Evolutionary conservation across 2,113 vertebrate genomes (phyloP).

Genomic region (Ictidomys tridecemlineatus): DNA sequence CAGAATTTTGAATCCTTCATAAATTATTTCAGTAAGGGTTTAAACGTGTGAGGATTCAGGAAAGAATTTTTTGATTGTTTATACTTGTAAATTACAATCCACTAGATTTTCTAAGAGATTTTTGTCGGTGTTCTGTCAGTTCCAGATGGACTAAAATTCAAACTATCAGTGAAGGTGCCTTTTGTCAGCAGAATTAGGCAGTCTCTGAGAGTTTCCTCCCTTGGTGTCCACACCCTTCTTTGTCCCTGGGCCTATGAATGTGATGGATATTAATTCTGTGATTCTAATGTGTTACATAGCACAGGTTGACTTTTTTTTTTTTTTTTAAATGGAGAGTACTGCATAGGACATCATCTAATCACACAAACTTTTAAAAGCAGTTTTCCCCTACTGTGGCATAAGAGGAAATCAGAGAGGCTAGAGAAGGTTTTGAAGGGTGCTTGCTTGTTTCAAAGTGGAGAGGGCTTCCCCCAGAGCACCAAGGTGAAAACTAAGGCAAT

Average conservation of each 20-base stretch:
- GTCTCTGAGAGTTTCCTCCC: background rate
- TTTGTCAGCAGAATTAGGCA: background rate
- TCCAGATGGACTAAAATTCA: background rate
- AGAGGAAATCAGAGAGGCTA: background rate
- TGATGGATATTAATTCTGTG: background rate
- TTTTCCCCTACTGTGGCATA: background rate
- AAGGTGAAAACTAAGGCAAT: background rate
- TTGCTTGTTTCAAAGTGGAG: accelerated
- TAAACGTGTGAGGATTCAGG: background rate
- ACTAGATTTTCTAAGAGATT: too few relatives aligned
- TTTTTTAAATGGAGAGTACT: background rate
- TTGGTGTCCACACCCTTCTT: background rate
- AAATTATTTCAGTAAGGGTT: background rate
- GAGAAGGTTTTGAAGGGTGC: background rate
- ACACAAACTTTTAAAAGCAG: background rate
- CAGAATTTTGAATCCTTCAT: background rate
- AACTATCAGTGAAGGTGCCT: background rate
- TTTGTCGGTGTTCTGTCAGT: background rate
- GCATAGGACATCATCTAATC: background rate
- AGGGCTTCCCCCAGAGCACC: background rate
- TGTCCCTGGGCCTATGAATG: background rate
- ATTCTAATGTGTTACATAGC: too few relatives aligned
- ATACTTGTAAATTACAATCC: background rate
- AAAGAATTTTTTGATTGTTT: background rate
- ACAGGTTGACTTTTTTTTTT: background rate